Evolutionary conservation across 92 coral and sea anemone genomes (phyloP).

Genomic region (Parazoanthus swiftii): DNA sequence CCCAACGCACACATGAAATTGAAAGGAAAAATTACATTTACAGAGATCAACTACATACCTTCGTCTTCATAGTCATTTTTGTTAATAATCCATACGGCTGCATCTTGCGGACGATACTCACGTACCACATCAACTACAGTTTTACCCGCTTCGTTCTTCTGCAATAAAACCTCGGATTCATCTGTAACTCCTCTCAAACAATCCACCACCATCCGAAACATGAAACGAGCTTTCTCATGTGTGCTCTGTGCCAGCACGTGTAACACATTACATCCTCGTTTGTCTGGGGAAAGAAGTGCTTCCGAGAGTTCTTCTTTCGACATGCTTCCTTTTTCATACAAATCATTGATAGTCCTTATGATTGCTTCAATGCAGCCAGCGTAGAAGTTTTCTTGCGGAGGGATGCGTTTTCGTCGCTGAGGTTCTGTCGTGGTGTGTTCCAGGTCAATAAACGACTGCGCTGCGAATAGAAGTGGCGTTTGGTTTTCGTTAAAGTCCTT

Average conservation of each 20-base stretch:
- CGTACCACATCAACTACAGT: conserved; percentile 30
- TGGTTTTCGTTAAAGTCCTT: conserved; percentile 22
- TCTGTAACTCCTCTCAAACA: background rate
- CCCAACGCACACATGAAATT: too few species aligned
- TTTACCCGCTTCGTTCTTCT: conserved; percentile 44
- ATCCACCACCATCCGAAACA: conserved; percentile 34
- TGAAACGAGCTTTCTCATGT: conserved; percentile 36
- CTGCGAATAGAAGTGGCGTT: conserved; percentile 36
- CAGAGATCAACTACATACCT: background rate
- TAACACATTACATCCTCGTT: background rate
- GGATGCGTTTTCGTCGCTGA: conserved; percentile 15
- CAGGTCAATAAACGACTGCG: conserved; percentile 38
- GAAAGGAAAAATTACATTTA: too few species aligned
- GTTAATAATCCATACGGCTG: conserved; percentile 21
- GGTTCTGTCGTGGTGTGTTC: conserved; percentile 15
- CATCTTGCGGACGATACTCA: conserved; percentile 25
- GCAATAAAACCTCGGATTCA: conserved; percentile 13
- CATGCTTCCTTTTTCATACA: conserved; percentile 33
- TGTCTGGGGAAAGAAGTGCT: conserved; percentile 18
- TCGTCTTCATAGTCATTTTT: conserved; percentile 32
- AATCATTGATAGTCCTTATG: background rate
- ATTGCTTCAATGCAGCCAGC: conserved; percentile 39
- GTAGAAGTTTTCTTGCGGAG: conserved; percentile 40
- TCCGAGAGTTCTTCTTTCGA: conserved; percentile 17
- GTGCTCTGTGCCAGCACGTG: conserved; percentile 44